These are phyloP conservation scores for Drosophila dunni DNA, from an alignment of 1,140 invertebrate species.

Conservation along the genomic window DNA sequence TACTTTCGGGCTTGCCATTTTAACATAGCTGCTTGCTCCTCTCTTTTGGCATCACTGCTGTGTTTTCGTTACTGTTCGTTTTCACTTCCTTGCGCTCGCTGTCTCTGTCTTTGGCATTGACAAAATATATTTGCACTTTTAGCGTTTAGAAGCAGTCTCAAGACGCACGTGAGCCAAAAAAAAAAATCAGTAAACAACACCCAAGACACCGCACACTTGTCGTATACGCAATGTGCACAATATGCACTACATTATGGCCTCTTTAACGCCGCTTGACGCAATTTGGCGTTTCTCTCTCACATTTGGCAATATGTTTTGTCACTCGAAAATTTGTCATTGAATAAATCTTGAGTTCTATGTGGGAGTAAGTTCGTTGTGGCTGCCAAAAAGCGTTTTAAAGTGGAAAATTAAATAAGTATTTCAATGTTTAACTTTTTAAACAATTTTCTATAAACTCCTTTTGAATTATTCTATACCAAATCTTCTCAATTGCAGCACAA, in stretches of 20 bases:
- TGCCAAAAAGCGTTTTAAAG: too few species aligned
- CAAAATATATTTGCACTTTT: conserved; percentile 32
- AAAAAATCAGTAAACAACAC: conserved; percentile 18
- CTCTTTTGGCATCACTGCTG: background rate
- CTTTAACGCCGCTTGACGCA: background rate
- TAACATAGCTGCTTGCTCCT: background rate
- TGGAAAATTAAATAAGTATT: too few species aligned
- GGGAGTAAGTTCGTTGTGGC: too few species aligned
- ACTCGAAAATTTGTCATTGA: background rate
- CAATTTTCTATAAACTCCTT: background rate
- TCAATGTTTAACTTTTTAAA: too few species aligned
- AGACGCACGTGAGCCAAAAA: conserved; percentile 31
- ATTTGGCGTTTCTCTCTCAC: background rate
- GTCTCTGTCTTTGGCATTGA: conserved; percentile 5
- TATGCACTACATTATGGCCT: conserved; percentile 7
- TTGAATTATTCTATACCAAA: background rate
- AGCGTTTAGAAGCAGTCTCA: conserved; percentile 13
- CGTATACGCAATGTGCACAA: conserved; percentile 39
- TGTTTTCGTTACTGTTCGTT: background rate
- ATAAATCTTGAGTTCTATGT: background rate
- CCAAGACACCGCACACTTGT: conserved; percentile 3
- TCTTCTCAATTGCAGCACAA: conserved; percentile 79
- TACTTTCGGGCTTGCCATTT: too few species aligned
- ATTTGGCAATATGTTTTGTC: background rate
- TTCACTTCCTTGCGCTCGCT: conserved; percentile 4